phyloP scores from a whole-genome alignment of 1,140 invertebrate genomes.

The Oncopodura yosiiana region DNA sequence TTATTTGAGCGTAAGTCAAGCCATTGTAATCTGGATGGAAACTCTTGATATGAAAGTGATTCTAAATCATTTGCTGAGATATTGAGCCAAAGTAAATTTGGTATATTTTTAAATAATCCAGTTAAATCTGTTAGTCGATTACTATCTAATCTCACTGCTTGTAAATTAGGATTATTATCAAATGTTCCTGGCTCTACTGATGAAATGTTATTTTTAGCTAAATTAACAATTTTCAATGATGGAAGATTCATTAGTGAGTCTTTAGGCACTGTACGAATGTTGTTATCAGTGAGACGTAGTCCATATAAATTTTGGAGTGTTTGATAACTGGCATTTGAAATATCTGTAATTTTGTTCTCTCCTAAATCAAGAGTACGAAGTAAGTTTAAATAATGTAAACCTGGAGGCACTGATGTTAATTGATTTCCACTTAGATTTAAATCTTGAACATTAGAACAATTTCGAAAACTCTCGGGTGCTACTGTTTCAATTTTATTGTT shows the following conservation, averaged over 20 bases:
- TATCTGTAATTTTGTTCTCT: slow-evolving; percentile 73
- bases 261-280: slow-evolving; percentile 71
- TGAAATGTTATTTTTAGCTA: slow-evolving; percentile 76
- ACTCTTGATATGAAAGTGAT: slow-evolving; percentile 82
- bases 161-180: slow-evolving; percentile 69
- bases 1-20: slow-evolving; percentile 80
- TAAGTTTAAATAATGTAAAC: slow-evolving; percentile 64
- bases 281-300: slow-evolving; percentile 74
- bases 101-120: slow-evolving; percentile 71
- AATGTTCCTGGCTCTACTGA: slow-evolving; percentile 75
- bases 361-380: slow-evolving; percentile 78
- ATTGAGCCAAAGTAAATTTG: slow-evolving; percentile 80
- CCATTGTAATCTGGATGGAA: slow-evolving; percentile 78
- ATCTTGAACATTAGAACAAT: slow-evolving; percentile 72
- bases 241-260: slow-evolving; percentile 73
- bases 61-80: slow-evolving; percentile 80
- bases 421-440: slow-evolving; percentile 81
- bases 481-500: slow-evolving; percentile 69
- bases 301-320: slow-evolving; percentile 71
- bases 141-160: slow-evolving; percentile 75
- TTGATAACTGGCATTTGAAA: slow-evolving; percentile 69
- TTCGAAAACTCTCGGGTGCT: slow-evolving; percentile 67
- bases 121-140: slow-evolving; percentile 77
- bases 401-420: slow-evolving; percentile 68
- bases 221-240: slow-evolving; percentile 73